These are phyloP conservation scores for Campodea augens DNA, from an alignment of 1,140 invertebrate genomes.

Conservation along the genomic window DNA sequence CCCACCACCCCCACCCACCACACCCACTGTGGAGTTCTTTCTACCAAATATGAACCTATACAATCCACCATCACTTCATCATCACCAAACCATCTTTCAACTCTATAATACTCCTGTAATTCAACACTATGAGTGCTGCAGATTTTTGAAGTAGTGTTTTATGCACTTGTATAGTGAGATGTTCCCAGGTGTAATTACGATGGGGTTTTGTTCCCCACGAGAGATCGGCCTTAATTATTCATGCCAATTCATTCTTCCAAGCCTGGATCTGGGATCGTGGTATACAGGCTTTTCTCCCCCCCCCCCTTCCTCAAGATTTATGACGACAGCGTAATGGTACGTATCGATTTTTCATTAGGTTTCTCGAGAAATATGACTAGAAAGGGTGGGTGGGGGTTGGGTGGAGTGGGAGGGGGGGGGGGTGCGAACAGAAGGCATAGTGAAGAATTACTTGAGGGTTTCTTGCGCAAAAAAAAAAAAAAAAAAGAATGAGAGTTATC, in stretches of 20 bases:
- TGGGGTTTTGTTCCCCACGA: not conserved
- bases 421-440: not conserved
- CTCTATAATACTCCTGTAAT: too few species aligned
- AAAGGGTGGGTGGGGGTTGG: too few species aligned
- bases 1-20: too few species aligned
- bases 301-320: not conserved
- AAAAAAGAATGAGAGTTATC: not conserved
- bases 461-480: not conserved
- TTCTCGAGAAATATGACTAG: not conserved
- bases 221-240: conserved; percentile 1
- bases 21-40: too few species aligned
- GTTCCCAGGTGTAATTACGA: not conserved
- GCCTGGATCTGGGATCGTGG: not conserved
- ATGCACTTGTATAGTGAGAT: not conserved
- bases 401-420: too few species aligned
- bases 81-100: too few species aligned
- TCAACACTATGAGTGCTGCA: too few species aligned
- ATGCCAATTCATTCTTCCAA: conserved; percentile 1
- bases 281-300: not conserved
- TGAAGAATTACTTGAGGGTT: not conserved
- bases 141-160: too few species aligned
- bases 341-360: conserved; percentile 1
- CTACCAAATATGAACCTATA: too few species aligned
- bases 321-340: not conserved
- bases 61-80: too few species aligned